phyloP scores from a whole-genome alignment of 2,113 vertebrate genomes.

The Cyprinodon tularosa region DNA sequence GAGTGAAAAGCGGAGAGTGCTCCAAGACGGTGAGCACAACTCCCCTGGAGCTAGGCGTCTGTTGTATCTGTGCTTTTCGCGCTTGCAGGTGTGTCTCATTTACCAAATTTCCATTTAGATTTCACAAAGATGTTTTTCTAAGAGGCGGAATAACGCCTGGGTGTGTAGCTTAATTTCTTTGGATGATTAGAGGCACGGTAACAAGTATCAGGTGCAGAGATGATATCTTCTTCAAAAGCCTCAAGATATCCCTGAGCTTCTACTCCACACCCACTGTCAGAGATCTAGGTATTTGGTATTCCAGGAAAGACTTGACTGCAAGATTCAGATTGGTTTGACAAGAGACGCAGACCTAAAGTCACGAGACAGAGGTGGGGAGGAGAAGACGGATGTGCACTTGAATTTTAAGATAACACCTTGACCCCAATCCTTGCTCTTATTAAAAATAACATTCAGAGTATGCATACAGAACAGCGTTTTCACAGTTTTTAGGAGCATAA shows the following conservation, averaged over 20 bases:
- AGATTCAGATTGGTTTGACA: conserved; percentile 59
- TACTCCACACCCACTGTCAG: conserved; percentile 38
- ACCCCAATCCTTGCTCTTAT: conserved; percentile 44
- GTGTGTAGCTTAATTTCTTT: conserved; percentile 37
- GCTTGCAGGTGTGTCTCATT: conserved; percentile 59
- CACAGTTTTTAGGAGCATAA: conserved; percentile 19
- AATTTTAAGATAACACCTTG: conserved; percentile 59
- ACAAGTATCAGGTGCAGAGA: conserved; percentile 38
- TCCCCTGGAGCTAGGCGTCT: conserved; percentile 48
- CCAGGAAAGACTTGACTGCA: conserved; percentile 51
- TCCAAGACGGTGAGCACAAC: conserved; percentile 41
- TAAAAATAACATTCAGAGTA: conserved; percentile 46
- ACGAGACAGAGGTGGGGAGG: conserved; percentile 16
- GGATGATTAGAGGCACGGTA: conserved; percentile 46
- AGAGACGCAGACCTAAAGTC: conserved; percentile 46
- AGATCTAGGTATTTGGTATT: conserved; percentile 50
- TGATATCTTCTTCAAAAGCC: conserved; percentile 34
- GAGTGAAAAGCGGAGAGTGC: conserved; percentile 26
- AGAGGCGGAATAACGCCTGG: conserved; percentile 12
- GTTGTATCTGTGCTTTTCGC: conserved; percentile 46
- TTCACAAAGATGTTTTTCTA: conserved; percentile 27
- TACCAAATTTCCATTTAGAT: conserved; percentile 25
- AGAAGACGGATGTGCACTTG: conserved; percentile 9
- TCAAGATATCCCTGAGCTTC: conserved; percentile 24
- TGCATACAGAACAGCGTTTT: conserved; percentile 27